These are phyloP conservation scores for Lamprotornis superbus DNA, from an alignment of 2,113 vertebrate species.

Conservation along the genomic window DNA sequence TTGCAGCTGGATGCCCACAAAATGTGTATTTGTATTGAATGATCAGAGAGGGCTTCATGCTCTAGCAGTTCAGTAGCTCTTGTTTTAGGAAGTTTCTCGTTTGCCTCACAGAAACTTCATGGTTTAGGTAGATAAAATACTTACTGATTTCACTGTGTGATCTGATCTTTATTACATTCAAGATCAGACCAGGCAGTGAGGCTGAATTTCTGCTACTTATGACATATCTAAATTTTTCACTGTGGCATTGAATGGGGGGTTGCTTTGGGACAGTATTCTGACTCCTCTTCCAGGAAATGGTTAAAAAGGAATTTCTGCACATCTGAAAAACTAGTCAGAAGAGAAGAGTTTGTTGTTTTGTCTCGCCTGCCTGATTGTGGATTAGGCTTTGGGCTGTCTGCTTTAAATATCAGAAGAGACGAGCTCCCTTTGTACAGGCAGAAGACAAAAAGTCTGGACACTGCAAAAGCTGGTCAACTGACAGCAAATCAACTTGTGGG, in stretches of 20 bases:
- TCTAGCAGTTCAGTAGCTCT: not conserved
- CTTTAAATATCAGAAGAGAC: not conserved
- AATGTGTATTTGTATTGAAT: not conserved
- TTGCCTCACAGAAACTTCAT: not conserved
- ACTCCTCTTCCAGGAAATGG: slow-evolving; percentile 9
- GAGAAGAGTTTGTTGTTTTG: slow-evolving; percentile 24
- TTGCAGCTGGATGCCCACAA: not conserved
- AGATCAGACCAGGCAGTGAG: not conserved
- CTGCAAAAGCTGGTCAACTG: not conserved
- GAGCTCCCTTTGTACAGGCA: not conserved
- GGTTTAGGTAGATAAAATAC: not conserved
- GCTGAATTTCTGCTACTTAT: not conserved
- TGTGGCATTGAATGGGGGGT: not conserved
- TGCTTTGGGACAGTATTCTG: not conserved
- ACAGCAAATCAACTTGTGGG: not conserved
- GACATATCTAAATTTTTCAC: not conserved
- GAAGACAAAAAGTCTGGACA: not conserved
- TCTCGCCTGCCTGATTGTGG: not conserved
- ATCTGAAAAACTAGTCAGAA: slow-evolving; percentile 45
- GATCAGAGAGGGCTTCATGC: not conserved
- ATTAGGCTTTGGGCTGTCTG: not conserved
- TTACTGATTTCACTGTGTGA: not conserved
- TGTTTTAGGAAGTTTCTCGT: not conserved
- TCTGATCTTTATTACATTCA: not conserved
- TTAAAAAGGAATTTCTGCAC: slow-evolving; percentile 30